phyloP scores from a whole-genome alignment of 2,797 vertebrate genomes.

The Crypturellus tataupa region DNA sequence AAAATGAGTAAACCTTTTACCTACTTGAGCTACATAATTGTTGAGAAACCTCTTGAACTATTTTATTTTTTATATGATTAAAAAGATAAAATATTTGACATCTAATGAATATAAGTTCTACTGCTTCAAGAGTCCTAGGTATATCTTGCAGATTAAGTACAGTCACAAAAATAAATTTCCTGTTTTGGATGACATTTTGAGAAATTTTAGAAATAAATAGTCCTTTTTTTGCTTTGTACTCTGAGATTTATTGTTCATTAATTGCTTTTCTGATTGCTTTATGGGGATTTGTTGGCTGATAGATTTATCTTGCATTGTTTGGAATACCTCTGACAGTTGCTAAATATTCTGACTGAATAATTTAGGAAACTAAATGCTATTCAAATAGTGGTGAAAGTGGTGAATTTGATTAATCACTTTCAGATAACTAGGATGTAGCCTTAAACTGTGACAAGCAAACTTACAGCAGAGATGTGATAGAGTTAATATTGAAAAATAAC shows the following conservation, averaged over 20 bases:
- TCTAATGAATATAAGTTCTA: background rate
- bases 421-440: conserved; percentile 27
- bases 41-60: background rate
- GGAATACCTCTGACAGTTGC: conserved; percentile 50
- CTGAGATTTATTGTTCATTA: conserved; percentile 57
- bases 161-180: background rate
- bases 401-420: conserved; percentile 55
- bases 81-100: background rate
- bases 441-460: background rate
- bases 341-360: conserved; percentile 64
- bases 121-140: background rate
- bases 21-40: background rate
- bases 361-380: conserved; percentile 27
- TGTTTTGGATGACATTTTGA: conserved; percentile 25
- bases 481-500: background rate
- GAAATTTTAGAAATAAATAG: conserved; percentile 28
- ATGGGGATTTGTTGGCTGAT: conserved; percentile 59
- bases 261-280: conserved; percentile 71
- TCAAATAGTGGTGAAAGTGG: background rate
- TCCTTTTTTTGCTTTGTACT: conserved; percentile 4
- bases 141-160: background rate
- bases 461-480: background rate
- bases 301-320: conserved; percentile 48
- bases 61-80: background rate
- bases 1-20: background rate